Evolutionary conservation across 92 coral and sea anemone species (phyloP), one percentile per base, ranked within the genome.

Genomic region (Umimayanthus kanabou): DNA sequence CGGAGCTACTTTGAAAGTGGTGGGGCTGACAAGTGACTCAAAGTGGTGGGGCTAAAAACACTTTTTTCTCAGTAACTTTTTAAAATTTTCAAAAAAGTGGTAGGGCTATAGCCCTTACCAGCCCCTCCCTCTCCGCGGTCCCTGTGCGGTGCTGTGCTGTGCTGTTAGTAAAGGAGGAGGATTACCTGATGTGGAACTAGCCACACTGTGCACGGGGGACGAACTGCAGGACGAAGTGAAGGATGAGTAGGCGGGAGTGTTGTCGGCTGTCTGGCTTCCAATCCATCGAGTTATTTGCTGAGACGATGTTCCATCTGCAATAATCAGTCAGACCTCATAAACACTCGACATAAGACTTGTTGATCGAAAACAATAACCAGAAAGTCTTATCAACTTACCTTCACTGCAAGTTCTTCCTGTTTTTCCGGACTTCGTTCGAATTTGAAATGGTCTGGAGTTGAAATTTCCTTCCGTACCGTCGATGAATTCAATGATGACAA

Each of bases 391-490:
- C 29, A 37, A 16, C 76, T 20, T 15, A 83, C 87, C 77, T 26
- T 83, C 77, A 29, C 25, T 14, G 7, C n/a, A 71, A 13, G 33
- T 55, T 43, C 64, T 43, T 83, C 67, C 76, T 70, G 87, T 11
- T 16, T 83, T 83, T 30, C 79, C 86, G 18, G 71, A 40, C 87
- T 87, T 92, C 25, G 91, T 89, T 71, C 92, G 89, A 55, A 93
- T 85, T 83, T 88, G 90, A 49, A 94, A 94, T 23, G 98, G 92
- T 72, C 89, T 92, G 77, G 94, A 90, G 83, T 88, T 93, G 58
- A 94, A 82, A 29, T 81, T 65, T 4, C 91, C 89, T 29, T 73
- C 81, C 29, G 91, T 82, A 18, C 89, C 90, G 26, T 81, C 92
- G 28, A 78, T 91, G 47, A 93, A 91, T 76, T 85, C 91, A 74